These are phyloP conservation scores for Philopotamus ludificatus DNA, from an alignment of 1,140 invertebrate genomes.

Conservation along the genomic window DNA sequence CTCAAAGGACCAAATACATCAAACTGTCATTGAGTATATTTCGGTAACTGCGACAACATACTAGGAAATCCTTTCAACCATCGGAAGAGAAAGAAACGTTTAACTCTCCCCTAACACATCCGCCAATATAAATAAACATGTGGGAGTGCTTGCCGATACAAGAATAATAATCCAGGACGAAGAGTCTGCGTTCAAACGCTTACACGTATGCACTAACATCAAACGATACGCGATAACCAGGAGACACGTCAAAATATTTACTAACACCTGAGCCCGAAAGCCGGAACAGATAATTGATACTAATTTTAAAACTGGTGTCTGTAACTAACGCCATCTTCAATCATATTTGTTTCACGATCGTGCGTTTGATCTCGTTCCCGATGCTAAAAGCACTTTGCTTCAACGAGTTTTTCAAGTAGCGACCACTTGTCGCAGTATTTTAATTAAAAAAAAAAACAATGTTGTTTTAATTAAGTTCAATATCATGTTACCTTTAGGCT, in stretches of 20 bases:
- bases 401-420: not conserved
- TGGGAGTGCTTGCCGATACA: not conserved
- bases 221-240: too few species aligned
- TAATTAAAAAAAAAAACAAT: not conserved
- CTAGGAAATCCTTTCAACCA: constrained; percentile 17
- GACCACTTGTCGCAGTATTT: not conserved
- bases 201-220: too few species aligned
- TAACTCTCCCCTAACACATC: not conserved
- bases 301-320: too few species aligned
- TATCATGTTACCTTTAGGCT: not conserved
- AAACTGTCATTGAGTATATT: not conserved
- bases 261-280: not conserved
- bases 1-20: not conserved
- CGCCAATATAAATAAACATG: too few species aligned
- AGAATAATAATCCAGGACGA: too few species aligned
- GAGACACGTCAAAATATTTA: not conserved
- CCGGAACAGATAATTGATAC: not conserved
- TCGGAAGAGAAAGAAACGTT: not conserved
- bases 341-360: not conserved
- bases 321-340: too few species aligned
- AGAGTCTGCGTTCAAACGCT: too few species aligned
- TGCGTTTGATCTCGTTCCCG: not conserved
- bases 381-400: not conserved
- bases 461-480: not conserved
- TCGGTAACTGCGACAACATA: constrained; percentile 3